phyloP scores from a whole-genome alignment of 2,888 invertebrate species.

The Chrysodeixis includens region DNA sequence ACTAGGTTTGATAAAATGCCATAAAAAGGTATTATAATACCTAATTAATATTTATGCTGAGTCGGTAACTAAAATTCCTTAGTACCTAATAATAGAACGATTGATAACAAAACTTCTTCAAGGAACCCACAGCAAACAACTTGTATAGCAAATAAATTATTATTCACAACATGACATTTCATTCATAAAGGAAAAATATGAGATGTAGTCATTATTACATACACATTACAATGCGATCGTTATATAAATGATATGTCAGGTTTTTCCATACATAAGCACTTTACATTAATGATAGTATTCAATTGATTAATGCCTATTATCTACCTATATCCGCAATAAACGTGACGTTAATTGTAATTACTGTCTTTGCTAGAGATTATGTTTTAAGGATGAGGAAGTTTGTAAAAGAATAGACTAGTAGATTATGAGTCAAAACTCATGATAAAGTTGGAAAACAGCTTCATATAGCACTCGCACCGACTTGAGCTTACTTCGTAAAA shows the following conservation, averaged over 20 bases:
- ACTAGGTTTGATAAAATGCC: no score
- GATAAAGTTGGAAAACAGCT: no score
- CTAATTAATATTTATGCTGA: no score
- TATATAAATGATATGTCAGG: slow-evolving; percentile 12
- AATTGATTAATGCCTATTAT: slow-evolving; percentile 29
- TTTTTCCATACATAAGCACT: slow-evolving; percentile 25
- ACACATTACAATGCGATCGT: slow-evolving; percentile 21
- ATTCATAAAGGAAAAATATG: slow-evolving; percentile 29
- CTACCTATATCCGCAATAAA: slow-evolving; percentile 5
- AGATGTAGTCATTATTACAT: slow-evolving; percentile 7
- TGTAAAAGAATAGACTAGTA: no score
- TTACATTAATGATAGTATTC: slow-evolving; percentile 19
- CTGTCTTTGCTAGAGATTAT: not conserved
- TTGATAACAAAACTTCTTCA: not conserved
- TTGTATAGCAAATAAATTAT: slow-evolving; percentile 10
- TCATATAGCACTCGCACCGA: no score
- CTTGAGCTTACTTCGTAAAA: no score
- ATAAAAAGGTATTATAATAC: no score
- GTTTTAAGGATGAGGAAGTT: no score
- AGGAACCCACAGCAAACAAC: not conserved
- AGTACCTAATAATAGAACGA: no score
- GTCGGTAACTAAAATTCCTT: no score
- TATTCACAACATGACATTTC: slow-evolving; percentile 38
- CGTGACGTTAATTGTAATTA: not conserved
- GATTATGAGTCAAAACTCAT: no score